Base-by-base conservation (phyloP, 2,797 vertebrate species). In the Ispidina lecontei region DNA sequence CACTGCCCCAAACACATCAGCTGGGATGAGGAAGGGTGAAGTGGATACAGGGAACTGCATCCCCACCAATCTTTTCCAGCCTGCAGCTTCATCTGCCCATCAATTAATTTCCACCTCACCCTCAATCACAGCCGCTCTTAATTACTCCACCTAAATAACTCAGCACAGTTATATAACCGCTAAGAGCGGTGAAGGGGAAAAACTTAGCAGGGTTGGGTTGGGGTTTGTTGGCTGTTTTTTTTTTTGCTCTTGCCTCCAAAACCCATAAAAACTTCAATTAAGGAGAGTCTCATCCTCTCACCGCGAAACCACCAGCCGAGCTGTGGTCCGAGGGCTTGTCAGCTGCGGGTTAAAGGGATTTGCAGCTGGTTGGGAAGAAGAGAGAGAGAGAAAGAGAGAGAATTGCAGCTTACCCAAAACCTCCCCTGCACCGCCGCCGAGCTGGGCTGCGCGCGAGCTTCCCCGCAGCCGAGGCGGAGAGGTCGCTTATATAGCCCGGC, bases 401-500 rank as follows among this genome's bases (percentile, higher is more conserved):
- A 74, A 25, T n/a, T 72, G 71, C 43, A 62, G 73, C 96, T 97
- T 95, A 97, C 96, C 91, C 91, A 51, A 75, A 58, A 69, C 46
- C 41, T 91, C 81, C 86, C 70, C 78, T 71, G 86, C 33, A 26
- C 93, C 28, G 76, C 81, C 31, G 75, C 81, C 74, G 92, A 90
- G 95, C 95, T 52, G 87, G 91, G 92, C 96, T 92, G 93, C 12
- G 52, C 18, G 7, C 70, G 31, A 91, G 44, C 65, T 91, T 93
- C 84, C 73, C 77, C 41, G 62, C 93, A 58, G 88, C 79, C 52
- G 11, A 74, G 72, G 91, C 72, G 4, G 91, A 15, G 47, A 89
- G 33, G 87, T 93, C 75, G 96, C 97, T 98, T 98, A 98, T 98
- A 98, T 98, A 98, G 97, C 96, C 80, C 96, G 92, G 96, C 96